These are phyloP conservation scores for Lithosia quadra DNA, from an alignment of 2,888 invertebrate genomes.

Conservation along the genomic window DNA sequence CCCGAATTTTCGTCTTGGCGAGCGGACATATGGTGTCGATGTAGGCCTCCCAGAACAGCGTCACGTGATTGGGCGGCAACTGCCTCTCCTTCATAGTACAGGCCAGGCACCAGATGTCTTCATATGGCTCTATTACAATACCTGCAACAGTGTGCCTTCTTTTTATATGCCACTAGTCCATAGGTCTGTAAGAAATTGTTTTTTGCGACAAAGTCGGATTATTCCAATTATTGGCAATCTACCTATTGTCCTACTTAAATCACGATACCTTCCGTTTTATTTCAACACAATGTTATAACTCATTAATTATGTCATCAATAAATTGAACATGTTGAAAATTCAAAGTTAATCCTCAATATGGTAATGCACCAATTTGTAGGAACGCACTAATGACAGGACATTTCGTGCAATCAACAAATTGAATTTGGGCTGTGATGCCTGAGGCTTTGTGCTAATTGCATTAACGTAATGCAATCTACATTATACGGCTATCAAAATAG, in stretches of 20 bases:
- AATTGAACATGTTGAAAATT: background rate
- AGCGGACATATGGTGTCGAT: constrained; percentile 67
- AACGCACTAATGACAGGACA: background rate
- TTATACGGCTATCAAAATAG: background rate
- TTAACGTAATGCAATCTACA: background rate
- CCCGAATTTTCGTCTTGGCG: constrained; percentile 26
- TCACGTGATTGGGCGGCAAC: constrained; percentile 63
- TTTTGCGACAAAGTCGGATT: no score
- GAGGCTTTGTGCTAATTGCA: background rate
- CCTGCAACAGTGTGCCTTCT: constrained; percentile 40
- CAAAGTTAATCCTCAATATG: background rate
- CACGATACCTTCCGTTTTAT: no score
- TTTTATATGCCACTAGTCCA: no score
- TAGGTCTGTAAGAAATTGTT: no score
- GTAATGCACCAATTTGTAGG: background rate
- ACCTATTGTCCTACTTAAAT: no score
- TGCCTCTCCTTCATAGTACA: constrained; percentile 48
- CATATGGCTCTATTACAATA: constrained; percentile 48
- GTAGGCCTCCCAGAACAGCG: constrained; percentile 70
- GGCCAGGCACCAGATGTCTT: constrained; percentile 60
- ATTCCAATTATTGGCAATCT: no score
- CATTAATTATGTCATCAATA: no score
- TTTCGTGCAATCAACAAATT: background rate
- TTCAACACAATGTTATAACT: no score
- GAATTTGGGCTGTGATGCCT: background rate